Evolutionary conservation across 2,888 invertebrate species (phyloP).

Genomic region (Hypolimnas misippus): DNA sequence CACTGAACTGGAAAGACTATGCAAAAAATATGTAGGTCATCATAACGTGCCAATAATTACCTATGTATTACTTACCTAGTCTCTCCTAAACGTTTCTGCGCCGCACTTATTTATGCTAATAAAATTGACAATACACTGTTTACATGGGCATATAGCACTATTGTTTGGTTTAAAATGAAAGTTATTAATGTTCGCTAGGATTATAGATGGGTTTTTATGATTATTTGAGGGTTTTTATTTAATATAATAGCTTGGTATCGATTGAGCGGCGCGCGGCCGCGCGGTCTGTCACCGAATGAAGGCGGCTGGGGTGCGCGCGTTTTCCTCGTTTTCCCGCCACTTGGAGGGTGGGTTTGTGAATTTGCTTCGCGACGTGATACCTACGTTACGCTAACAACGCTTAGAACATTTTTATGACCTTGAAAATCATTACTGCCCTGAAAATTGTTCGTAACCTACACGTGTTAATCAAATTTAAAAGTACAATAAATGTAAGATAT

Average conservation of each 20-base stretch:
- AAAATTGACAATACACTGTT: slow-evolving; percentile 29
- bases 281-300: slow-evolving; percentile 71
- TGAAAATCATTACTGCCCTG: slow-evolving; percentile 15
- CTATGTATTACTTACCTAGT: slow-evolving; percentile 69
- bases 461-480: too few species aligned
- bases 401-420: slow-evolving; percentile 9
- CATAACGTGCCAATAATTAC: slow-evolving; percentile 77
- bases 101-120: slow-evolving; percentile 58
- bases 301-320: slow-evolving; percentile 71
- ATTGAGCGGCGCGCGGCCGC: slow-evolving; percentile 77
- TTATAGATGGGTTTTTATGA: background rate
- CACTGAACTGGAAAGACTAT: background rate
- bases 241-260: slow-evolving; percentile 60
- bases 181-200: background rate
- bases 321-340: slow-evolving; percentile 73
- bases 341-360: slow-evolving; percentile 38
- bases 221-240: slow-evolving; percentile 26
- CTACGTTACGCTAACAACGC: slow-evolving; percentile 31
- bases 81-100: slow-evolving; percentile 61
- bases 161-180: slow-evolving; percentile 32
- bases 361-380: slow-evolving; percentile 25
- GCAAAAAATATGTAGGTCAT: slow-evolving; percentile 71
- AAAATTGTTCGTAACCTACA: background rate
- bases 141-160: slow-evolving; percentile 34
- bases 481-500: too few species aligned